phyloP scores from a whole-genome alignment of 2,797 vertebrate species.

The Eupleurogrammus muticus region DNA sequence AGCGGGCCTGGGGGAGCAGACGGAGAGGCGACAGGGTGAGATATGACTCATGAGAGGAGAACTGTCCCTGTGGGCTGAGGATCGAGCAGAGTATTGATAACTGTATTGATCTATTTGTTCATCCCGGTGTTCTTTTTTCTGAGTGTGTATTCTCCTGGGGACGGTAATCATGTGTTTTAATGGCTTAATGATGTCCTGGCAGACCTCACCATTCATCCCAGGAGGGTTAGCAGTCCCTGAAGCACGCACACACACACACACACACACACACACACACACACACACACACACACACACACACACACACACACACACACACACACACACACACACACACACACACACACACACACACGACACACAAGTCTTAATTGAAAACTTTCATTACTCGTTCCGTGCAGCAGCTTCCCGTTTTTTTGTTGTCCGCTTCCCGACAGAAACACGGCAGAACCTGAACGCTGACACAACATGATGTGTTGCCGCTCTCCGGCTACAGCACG shows the following conservation, averaged over 20 bases:
- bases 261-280: background rate
- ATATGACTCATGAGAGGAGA: slow-evolving; percentile 18
- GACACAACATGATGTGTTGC: background rate
- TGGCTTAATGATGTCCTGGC: slow-evolving; percentile 78
- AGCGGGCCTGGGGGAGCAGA: slow-evolving; percentile 64
- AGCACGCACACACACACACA: slow-evolving; percentile 30
- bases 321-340: slow-evolving; percentile 14
- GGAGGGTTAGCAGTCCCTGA: slow-evolving; percentile 49
- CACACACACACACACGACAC: background rate
- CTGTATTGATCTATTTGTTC: slow-evolving; percentile 69
- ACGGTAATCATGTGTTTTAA: slow-evolving; percentile 72
- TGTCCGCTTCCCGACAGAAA: background rate
- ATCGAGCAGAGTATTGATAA: slow-evolving; percentile 55
- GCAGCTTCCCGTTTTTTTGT: background rate
- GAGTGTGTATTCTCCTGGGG: slow-evolving; percentile 60
- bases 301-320: background rate
- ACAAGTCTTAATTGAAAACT: slow-evolving; percentile 57
- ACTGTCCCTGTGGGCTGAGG: slow-evolving; percentile 10
- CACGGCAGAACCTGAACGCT: background rate
- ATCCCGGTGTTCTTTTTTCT: slow-evolving; percentile 40
- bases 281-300: slow-evolving; percentile 6
- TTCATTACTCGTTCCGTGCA: slow-evolving; percentile 6
- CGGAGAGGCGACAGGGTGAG: slow-evolving; percentile 3
- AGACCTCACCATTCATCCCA: slow-evolving; percentile 63
- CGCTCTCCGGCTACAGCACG: slow-evolving; percentile 11